Evolutionary conservation across 1,140 invertebrate genomes (phyloP).

Genomic region (Drosophila nannoptera): DNA sequence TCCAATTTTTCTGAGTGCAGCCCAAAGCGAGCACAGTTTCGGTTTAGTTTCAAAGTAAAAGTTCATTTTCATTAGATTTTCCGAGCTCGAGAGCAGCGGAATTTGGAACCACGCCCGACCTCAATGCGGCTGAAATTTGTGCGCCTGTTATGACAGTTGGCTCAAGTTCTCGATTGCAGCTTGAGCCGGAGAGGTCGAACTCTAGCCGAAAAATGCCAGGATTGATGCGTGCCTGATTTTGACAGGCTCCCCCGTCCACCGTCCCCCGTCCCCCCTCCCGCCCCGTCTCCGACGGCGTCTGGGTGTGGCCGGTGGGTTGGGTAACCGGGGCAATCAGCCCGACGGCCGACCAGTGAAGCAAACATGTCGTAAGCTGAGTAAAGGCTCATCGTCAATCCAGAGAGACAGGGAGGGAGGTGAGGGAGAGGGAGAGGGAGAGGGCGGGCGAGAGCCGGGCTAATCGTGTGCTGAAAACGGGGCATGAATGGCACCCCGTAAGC

Average conservation of each 20-base stretch:
- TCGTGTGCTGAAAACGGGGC: constrained; percentile 15
- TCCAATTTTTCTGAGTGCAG: background rate
- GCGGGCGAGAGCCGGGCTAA: constrained; percentile 6
- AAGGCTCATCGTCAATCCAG: constrained; percentile 10
- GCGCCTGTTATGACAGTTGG: constrained; percentile 5
- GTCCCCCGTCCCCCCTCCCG: too few species aligned
- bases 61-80: constrained; percentile 63
- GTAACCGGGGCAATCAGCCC: constrained; percentile 21
- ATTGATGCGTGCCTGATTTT: constrained; percentile 37
- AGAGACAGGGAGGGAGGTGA: background rate
- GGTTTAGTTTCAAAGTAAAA: constrained; percentile 33
- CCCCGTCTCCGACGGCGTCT: background rate
- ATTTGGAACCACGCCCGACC: too few species aligned
- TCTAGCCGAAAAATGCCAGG: constrained; percentile 15
- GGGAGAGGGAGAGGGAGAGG: too few species aligned
- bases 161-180: constrained; percentile 18
- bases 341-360: constrained; percentile 21
- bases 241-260: constrained; percentile 21
- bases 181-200: constrained; percentile 5
- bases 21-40: background rate
- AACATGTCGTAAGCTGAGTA: constrained; percentile 25
- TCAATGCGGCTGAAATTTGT: constrained; percentile 1
- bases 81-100: background rate
- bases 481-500: constrained; percentile 27
- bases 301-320: constrained; percentile 5